phyloP scores from a whole-genome alignment of 92 coral and sea anemone genomes.

The Muricea muricata region DNA sequence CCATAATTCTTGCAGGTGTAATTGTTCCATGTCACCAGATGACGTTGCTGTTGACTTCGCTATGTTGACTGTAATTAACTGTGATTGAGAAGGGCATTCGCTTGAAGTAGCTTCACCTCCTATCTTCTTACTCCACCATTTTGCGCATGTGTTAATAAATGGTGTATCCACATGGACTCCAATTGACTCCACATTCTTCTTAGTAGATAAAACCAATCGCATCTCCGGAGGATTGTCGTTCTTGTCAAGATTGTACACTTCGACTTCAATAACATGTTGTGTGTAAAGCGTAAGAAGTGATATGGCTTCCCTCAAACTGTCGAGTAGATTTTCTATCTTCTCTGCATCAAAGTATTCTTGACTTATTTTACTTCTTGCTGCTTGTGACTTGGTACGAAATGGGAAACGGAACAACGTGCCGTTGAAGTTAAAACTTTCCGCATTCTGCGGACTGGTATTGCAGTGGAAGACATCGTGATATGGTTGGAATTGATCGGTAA shows the following conservation, averaged over 20 bases:
- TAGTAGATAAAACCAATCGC: neutral
- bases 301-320: slow-evolving; percentile 60
- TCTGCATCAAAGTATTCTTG: slow-evolving; percentile 52
- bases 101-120: neutral
- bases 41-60: neutral
- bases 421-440: slow-evolving; percentile 42
- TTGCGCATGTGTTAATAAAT: slow-evolving; percentile 64
- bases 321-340: slow-evolving; percentile 44
- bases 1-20: slow-evolving; percentile 63
- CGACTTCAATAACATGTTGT: slow-evolving; percentile 67
- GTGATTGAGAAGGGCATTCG: slow-evolving; percentile 1
- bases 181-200: neutral
- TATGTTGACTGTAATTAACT: neutral
- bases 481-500: slow-evolving; percentile 73
- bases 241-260: slow-evolving; percentile 46
- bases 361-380: slow-evolving; percentile 64
- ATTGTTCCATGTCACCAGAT: slow-evolving; percentile 27
- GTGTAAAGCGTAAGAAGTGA: slow-evolving; percentile 67
- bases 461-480: slow-evolving; percentile 75
- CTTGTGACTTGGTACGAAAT: slow-evolving; percentile 77
- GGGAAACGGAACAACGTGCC: slow-evolving; percentile 81
- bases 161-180: slow-evolving; percentile 41
- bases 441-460: slow-evolving; percentile 47
- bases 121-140: slow-evolving; percentile 64
- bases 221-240: slow-evolving; percentile 3